Evolutionary conservation across 1,140 invertebrate species (phyloP), one percentile per base, ranked within the genome.

Genomic region (Drosophila punjabiensis): DNA sequence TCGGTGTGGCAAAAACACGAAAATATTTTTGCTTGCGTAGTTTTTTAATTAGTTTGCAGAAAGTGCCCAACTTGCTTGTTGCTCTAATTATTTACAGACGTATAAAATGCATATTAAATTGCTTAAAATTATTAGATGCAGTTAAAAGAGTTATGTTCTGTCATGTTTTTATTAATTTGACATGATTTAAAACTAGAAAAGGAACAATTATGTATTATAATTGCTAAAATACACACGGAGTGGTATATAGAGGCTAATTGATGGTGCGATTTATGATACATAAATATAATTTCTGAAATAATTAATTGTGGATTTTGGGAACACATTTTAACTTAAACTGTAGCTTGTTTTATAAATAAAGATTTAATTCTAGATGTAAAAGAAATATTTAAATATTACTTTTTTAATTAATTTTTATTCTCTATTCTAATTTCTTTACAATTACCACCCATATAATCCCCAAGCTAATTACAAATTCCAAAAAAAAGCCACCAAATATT

Each of bases 1-100:
- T 55, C 16, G 11, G 37, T 41, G 20, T 73, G 58, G 55, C 64
- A 84, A 88, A 88, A 89, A 82, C 83, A 69, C 69, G 69, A 89
- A 89, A 89, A 90, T 82, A 89, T 90, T 85, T 89, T 89, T 66
- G 81, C 86, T 66, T 60, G 74, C 86, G 50, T 73, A 81, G 77
- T 84, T 88, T 89, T 85, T 76, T 88, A 88, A 88, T 88, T 88
- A 88, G 85, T 88, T 81, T 45, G 48, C 41, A 62, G 59, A 73
- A 50, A 47, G 55, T 66, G 56, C 56, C 48, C 50, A 48, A 37
- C n/a, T 52, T 16, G 37, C 52, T 24, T 37, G 13, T 28, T 62
- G 39, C n/a, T 24, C 18, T 16, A 62, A 75, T 77, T 41, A 63
- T 50, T 62, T 39, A 58, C 32, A 65, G 14, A 11, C 53, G 64